Conservation (phyloP, 2,113 vertebrate genomes). For the Archilochus colubris region DNA sequence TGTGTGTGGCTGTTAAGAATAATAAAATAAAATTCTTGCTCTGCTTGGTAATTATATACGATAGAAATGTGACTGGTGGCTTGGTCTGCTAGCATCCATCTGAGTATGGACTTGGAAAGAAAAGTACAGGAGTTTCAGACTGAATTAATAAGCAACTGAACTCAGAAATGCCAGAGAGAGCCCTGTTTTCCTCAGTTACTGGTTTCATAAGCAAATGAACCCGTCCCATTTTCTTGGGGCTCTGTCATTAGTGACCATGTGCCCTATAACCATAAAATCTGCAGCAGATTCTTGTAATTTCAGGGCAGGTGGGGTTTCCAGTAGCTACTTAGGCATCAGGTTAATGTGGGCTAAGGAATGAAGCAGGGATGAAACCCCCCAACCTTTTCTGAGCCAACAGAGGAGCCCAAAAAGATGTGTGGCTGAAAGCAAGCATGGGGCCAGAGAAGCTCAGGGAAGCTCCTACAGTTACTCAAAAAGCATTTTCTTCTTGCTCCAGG, state of each 20-base stretch:
- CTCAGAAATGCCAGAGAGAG: not conserved
- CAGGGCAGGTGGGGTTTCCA: not conserved
- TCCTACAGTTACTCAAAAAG: not conserved
- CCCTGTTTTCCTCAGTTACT: not conserved
- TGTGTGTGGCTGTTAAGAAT: constrained; percentile 14
- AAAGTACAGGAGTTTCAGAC: not conserved
- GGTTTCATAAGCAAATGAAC: not conserved
- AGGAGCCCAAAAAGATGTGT: not conserved
- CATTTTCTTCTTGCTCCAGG: not conserved
- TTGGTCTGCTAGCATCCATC: not conserved
- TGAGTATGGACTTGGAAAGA: not conserved
- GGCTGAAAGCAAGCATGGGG: not conserved
- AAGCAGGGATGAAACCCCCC: not conserved
- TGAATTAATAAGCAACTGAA: not conserved
- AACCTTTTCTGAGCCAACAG: not conserved
- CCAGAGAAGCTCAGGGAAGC: not conserved
- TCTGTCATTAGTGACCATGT: rapidly evolving
- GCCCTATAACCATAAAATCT: not conserved
- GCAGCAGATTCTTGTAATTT: not conserved
- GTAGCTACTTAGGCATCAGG: not conserved
- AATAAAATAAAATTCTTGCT: constrained; percentile 34
- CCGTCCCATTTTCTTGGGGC: not conserved
- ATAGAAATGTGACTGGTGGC: not conserved
- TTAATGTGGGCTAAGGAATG: not conserved
- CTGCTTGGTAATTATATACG: not conserved